Conservation (phyloP, 1,140 invertebrate species). For the Latrodectus geometricus region DNA sequence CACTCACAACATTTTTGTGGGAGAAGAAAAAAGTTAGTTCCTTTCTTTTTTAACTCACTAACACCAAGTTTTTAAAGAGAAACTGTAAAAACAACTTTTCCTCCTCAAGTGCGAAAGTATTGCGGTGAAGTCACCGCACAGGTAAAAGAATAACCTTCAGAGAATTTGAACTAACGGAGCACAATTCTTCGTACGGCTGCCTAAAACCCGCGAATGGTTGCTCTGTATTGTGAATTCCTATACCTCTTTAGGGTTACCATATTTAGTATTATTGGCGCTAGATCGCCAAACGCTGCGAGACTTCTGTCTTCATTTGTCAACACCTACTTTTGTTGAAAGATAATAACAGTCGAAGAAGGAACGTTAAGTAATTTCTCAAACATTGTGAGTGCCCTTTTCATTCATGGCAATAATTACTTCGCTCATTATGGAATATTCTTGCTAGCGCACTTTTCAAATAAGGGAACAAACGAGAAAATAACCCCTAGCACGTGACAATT, state of each 20-base stretch:
- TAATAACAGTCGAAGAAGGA: not conserved
- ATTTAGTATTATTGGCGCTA: not conserved
- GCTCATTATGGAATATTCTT: not conserved
- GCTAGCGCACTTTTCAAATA: too few species aligned
- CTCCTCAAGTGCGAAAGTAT: not conserved
- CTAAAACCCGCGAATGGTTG: slow-evolving; percentile 15
- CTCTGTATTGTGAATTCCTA: slow-evolving; percentile 33
- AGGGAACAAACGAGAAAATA: too few species aligned
- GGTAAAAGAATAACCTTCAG: not conserved
- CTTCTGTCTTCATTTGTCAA: not conserved
- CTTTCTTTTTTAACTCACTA: not conserved
- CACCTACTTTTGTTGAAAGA: not conserved
- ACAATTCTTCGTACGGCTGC: not conserved
- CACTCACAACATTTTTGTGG: not conserved
- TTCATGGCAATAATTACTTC: not conserved
- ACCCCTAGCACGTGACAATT: too few species aligned
- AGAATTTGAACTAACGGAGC: not conserved
- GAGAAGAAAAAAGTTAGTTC: not conserved
- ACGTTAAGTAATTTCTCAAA: not conserved
- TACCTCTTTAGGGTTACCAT: slow-evolving; percentile 26
- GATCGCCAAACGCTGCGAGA: not conserved
- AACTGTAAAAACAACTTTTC: not conserved
- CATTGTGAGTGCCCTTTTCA: not conserved
- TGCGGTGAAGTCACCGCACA: not conserved
- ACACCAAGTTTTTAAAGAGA: not conserved